Percentiles rank a stretch among this genome's conserved stretches.
Evolutionary conservation across 2,888 invertebrate genomes (phyloP).

Genomic region (Pteria penguin): DNA sequence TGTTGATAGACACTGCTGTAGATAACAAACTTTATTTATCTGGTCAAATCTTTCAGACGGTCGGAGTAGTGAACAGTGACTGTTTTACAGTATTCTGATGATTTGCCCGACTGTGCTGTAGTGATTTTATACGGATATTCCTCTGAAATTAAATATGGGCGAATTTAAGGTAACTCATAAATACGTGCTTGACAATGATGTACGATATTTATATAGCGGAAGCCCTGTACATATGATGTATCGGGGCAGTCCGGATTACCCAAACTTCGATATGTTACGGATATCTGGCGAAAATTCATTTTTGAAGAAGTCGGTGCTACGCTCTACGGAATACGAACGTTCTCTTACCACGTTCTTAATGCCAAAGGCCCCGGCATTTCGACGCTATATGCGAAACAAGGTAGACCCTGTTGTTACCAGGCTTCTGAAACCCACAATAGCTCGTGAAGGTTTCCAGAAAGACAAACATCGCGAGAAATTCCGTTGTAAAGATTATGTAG

Average conservation of each 20-base stretch:
- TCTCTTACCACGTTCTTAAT: constrained; percentile 52
- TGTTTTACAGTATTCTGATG: too few relatives aligned
- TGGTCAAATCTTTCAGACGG: too few relatives aligned
- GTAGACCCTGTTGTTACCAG: constrained; percentile 51
- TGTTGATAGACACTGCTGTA: too few relatives aligned
- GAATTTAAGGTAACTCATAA: constrained; percentile 62
- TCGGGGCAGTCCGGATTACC: constrained; percentile 57
- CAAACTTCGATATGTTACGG: constrained; percentile 63
- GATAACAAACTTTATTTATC: too few relatives aligned
- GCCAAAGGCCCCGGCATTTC: constrained; percentile 57
- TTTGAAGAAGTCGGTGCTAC: constrained; percentile 51
- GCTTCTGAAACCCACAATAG: constrained; percentile 48
- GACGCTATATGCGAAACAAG: constrained; percentile 48
- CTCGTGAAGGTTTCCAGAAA: constrained; percentile 34
- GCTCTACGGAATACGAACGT: constrained; percentile 42
- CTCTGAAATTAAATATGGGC: constrained; percentile 48
- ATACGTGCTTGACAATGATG: constrained; percentile 59
- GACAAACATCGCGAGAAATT: constrained; percentile 35
- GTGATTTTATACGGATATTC: too few relatives aligned
- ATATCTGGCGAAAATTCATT: constrained; percentile 55
- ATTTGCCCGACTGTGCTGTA: too few relatives aligned
- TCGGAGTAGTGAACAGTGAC: too few relatives aligned
- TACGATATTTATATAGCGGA: constrained; percentile 62
- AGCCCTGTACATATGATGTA: constrained; percentile 51
- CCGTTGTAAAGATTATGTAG: constrained; percentile 33